A percentile compares a stretch with the other conserved stretches of the same genome.
Evolutionary conservation across 2,888 invertebrate species (phyloP).

Genomic region (Tyria jacobaeae): DNA sequence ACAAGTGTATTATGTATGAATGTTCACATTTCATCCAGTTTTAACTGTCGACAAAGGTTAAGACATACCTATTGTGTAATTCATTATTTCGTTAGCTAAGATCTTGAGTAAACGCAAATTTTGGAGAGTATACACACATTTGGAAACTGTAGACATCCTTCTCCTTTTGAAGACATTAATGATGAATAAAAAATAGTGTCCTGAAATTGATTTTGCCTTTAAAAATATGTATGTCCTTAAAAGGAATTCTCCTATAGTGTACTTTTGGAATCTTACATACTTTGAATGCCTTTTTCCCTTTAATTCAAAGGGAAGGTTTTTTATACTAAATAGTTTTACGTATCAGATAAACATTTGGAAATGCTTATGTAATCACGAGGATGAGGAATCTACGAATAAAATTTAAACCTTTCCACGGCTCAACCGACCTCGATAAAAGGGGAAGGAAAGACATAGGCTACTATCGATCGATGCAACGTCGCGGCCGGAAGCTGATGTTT

Average conservation of each 20-base stretch:
- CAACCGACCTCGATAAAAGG: no score
- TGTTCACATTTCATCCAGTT: constrained; percentile 24
- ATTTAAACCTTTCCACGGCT: no score
- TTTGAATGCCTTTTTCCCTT: no score
- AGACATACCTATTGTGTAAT: constrained; percentile 32
- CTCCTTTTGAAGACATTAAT: neutral
- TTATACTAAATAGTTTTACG: no score
- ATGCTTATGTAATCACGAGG: no score
- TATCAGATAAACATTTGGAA: no score
- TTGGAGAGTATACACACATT: constrained; percentile 4
- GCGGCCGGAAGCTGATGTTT: no score
- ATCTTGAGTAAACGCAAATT: constrained; percentile 14
- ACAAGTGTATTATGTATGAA: constrained; percentile 22
- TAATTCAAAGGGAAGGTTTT: neutral
- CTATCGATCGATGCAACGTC: no score
- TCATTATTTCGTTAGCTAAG: constrained; percentile 9
- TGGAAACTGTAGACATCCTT: constrained; percentile 9
- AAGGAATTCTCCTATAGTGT: neutral
- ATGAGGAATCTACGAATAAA: no score
- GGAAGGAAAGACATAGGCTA: no score
- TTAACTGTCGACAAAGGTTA: constrained; percentile 25
- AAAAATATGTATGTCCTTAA: neutral
- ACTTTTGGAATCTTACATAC: neutral
- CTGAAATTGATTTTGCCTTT: neutral
- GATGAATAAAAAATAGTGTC: neutral